These are phyloP conservation scores for Scaptomyza hsui DNA, from an alignment of 1,140 invertebrate genomes.

Conservation along the genomic window DNA sequence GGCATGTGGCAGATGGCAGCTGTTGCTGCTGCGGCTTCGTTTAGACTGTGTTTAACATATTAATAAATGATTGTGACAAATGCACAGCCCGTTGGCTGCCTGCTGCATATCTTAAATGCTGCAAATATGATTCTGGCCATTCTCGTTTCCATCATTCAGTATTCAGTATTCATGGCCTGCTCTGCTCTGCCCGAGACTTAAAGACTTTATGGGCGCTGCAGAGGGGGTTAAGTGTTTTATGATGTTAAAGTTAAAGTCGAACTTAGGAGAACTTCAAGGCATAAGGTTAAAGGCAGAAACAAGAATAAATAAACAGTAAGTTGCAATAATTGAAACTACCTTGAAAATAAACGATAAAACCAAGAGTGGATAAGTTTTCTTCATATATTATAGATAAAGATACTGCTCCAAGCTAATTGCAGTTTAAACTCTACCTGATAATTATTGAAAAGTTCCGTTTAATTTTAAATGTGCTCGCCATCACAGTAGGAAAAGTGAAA, in stretches of 20 bases:
- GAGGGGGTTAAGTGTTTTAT: constrained; percentile 23
- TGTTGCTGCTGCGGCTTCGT: constrained; percentile 49
- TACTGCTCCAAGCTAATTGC: not conserved
- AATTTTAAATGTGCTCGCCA: constrained; percentile 2
- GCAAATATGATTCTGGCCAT: constrained; percentile 51
- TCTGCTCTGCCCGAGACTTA: not conserved
- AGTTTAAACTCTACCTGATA: not conserved
- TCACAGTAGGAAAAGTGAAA: constrained; percentile 8
- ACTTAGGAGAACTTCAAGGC: too few species aligned
- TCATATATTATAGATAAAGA: too few species aligned
- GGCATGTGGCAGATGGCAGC: constrained; percentile 37
- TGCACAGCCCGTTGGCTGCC: constrained; percentile 44
- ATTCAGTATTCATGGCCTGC: constrained; percentile 26
- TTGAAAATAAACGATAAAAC: too few species aligned
- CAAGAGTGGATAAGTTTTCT: too few species aligned
- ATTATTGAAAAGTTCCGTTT: constrained; percentile 4
- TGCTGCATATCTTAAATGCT: constrained; percentile 53
- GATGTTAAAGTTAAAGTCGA: not conserved
- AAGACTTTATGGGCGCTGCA: not conserved
- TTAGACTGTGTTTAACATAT: constrained; percentile 71
- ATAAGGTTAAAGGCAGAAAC: too few species aligned
- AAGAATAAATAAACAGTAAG: too few species aligned
- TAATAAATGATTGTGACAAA: constrained; percentile 79
- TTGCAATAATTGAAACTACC: too few species aligned
- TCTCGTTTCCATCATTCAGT: too few species aligned